Evolutionary conservation across 2,113 vertebrate genomes (phyloP), one percentile per base, ranked within the genome.

Genomic region (Zosterops japonicus): DNA sequence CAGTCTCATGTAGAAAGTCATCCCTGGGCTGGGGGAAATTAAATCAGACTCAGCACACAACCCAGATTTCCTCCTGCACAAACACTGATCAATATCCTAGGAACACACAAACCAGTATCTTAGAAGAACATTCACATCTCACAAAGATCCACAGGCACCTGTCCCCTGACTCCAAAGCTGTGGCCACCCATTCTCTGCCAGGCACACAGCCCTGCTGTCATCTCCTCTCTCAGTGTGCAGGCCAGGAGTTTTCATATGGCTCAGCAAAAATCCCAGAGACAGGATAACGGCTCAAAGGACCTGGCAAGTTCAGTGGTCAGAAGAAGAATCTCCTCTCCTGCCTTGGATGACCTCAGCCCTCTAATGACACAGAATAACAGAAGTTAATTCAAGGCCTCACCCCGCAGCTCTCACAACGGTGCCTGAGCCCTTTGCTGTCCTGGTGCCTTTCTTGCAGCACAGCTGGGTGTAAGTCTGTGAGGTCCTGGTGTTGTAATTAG

Each of bases 111-210:
- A 41, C 22, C 60, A 72, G 44, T 15, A 18, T 6, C 63, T 72
- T 12, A 47, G 25, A 33, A 47, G 33, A 81, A 52, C 22, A 53
- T 17, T 70, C 50, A 29, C 28, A 21, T 8, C 42, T 52, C 56
- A 25, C 39, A 68, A 21, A 92, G 35, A 14, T 72, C 27, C 14
- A 2, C 15, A 77, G 18, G 27, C 27, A 11, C 35, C 52, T 4
- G 2, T 22, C 3, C 6, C 28, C 8, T 0, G 0, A 12, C 14
- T 33, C 31, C 39, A 19, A 23, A 75, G 49, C 35, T 27, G 27
- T 18, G 31, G 5, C 19, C 50, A 33, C 9, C 17, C 22, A 8
- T 8, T 17, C 27, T 7, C 18, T 11, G 3, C 42, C 52, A 50
- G 61, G 29, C 20, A 6, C 79, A 19, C 35, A 56, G 47, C n/a